Conservation (phyloP, 2,797 vertebrate genomes). For the Sebastes steindachneri region DNA sequence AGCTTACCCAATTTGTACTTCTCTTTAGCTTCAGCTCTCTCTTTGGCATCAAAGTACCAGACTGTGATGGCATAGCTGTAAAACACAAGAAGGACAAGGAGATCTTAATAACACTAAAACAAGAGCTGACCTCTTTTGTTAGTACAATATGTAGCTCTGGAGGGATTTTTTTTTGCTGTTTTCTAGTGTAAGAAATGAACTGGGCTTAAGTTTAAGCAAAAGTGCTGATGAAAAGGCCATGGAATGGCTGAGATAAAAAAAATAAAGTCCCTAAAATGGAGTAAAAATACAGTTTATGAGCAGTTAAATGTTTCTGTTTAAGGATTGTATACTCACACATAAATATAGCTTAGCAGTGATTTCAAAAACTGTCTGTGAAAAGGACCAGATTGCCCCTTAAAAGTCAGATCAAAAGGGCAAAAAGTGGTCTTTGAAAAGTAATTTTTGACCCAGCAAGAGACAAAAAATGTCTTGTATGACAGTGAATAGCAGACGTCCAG, state of each 20-base stretch:
- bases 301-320: background rate
- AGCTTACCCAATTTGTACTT: slow-evolving; percentile 88
- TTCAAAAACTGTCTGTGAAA: background rate
- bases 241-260: background rate
- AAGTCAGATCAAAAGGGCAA: background rate
- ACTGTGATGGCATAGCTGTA: slow-evolving; percentile 90
- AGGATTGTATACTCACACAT: background rate
- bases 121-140: background rate
- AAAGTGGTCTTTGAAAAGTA: background rate
- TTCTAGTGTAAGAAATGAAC: background rate
- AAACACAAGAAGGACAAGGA: slow-evolving; percentile 25
- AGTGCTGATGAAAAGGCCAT: background rate
- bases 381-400: background rate
- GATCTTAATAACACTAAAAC: background rate
- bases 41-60: slow-evolving; percentile 96
- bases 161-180: background rate
- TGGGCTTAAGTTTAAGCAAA: background rate
- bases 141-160: background rate
- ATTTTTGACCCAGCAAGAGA: background rate
- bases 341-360: background rate
- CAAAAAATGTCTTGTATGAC: background rate
- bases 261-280: background rate
- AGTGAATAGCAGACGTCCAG: background rate
- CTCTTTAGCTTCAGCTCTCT: slow-evolving; percentile 91
- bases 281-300: background rate